A percentile compares a stretch with the other conserved stretches of the same genome.
Conservation (phyloP, 1,140 invertebrate genomes). For the Calephelis nemesis region DNA sequence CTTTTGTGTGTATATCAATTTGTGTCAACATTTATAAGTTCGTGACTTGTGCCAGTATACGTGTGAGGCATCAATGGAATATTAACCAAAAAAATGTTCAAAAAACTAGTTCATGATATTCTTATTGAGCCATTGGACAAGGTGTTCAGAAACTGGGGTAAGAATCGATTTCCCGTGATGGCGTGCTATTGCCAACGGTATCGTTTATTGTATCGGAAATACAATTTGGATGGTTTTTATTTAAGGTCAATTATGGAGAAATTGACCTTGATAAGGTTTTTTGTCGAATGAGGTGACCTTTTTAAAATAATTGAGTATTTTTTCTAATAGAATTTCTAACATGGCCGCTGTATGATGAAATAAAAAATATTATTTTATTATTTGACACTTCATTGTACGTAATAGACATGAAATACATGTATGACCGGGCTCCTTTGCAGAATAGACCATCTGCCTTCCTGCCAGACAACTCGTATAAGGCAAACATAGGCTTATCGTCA, state of each 20-base stretch:
- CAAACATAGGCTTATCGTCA: too few relatives aligned
- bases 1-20: slow-evolving; percentile 13
- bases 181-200: slow-evolving; percentile 31
- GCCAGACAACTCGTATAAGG: too few relatives aligned
- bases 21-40: slow-evolving; percentile 19
- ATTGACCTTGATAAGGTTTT: slow-evolving; percentile 10
- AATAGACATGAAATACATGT: too few relatives aligned
- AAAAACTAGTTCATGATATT: slow-evolving; percentile 42
- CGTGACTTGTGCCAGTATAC: slow-evolving; percentile 16
- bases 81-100: slow-evolving; percentile 25
- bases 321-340: too few relatives aligned
- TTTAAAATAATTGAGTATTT: not conserved
- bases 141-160: slow-evolving; percentile 39
- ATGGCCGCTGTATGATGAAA: too few relatives aligned
- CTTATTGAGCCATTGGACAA: slow-evolving; percentile 40
- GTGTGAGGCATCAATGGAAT: slow-evolving; percentile 25
- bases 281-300: not conserved
- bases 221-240: slow-evolving; percentile 20
- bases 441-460: too few relatives aligned
- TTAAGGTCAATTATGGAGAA: not conserved
- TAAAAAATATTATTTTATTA: too few relatives aligned
- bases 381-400: too few relatives aligned
- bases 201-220: slow-evolving; percentile 30
- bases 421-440: too few relatives aligned
- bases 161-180: slow-evolving; percentile 45